Evolutionary conservation across 1,140 invertebrate species (phyloP), one percentile per base, ranked within the genome.

Genomic region (Arctopsyche grandis): DNA sequence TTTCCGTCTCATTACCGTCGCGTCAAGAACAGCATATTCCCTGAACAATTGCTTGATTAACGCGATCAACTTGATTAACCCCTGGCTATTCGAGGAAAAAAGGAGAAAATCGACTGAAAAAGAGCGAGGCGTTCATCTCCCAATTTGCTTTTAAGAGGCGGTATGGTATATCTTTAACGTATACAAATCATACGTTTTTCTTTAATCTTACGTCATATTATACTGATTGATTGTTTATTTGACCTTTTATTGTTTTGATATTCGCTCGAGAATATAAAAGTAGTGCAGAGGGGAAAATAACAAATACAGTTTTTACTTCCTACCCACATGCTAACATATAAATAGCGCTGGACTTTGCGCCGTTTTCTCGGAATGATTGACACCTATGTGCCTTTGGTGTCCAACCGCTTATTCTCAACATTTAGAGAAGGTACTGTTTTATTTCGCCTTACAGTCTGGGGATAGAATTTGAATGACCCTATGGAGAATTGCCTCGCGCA

Each of bases 1-100:
- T 66, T 71, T 71, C 69, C 69, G 69, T 46, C 38, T 71, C 69
- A 71, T 71, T 71, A 71, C 38, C 69, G 69, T 46, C 69, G 69
- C 26, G 38, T 71, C 44, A 71, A 44, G 69, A 71, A 24, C 69
- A 71, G 38, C 26, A 48, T 71, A 71, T 71, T 71, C 69, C 69
- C 69, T n/a, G 24, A 71, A 48, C 69, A 71, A 46, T 71, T 19
- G 26, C 69, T 71, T 66, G 63, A 66, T 66, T 66, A 66, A 66
- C 63, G 21, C 63, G 63, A 66, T 66, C 63, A 22, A 66, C 5
- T 26, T 66, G 63, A 22, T 26, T 52, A 52, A 52, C 16, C 16
- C 16, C 10, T n/a, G 16, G 48, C 29, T 38, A 38, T 38, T 4
- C 29, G 16, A 52, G 16, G 10, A 52, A 52, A 52, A 46, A 52